These are phyloP conservation scores for Venturia canescens DNA, from an alignment of 1,140 invertebrate species.

Conservation along the genomic window DNA sequence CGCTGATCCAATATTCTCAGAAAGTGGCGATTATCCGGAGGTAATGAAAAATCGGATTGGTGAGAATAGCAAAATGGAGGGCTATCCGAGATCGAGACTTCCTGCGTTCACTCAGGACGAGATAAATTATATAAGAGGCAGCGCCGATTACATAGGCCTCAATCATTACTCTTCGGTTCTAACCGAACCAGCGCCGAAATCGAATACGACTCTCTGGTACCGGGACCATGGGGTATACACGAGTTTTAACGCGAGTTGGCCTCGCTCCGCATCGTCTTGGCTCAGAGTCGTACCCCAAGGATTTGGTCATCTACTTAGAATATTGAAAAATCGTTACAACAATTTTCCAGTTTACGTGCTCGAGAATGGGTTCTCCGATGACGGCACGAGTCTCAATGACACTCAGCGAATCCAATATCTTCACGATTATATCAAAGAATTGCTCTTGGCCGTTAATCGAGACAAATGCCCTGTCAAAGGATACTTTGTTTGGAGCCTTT, in stretches of 20 bases:
- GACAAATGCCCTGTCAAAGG: conserved; percentile 56
- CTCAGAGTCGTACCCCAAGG: conserved; percentile 76
- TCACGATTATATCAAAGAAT: conserved; percentile 76
- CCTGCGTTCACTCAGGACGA: conserved; percentile 74
- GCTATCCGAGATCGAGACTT: conserved; percentile 74
- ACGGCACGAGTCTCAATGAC: conserved; percentile 56
- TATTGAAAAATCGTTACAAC: conserved; percentile 80
- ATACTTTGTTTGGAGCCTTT: conserved; percentile 85
- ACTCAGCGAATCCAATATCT: conserved; percentile 72
- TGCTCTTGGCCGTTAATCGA: conserved; percentile 54
- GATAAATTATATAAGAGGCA: conserved; percentile 68
- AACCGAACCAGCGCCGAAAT: conserved; percentile 60
- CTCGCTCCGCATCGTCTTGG: conserved; percentile 64
- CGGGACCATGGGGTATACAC: conserved; percentile 62
- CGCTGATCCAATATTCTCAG: conserved; percentile 78
- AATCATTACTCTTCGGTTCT: conserved; percentile 79
- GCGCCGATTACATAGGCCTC: conserved; percentile 78
- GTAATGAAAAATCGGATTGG: conserved; percentile 75
- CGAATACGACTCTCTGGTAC: conserved; percentile 48
- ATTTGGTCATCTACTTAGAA: conserved; percentile 79
- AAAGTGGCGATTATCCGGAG: conserved; percentile 78
- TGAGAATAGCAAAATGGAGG: conserved; percentile 76
- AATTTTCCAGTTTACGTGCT: conserved; percentile 82
- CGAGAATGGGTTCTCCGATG: conserved; percentile 82
- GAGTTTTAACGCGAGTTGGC: conserved; percentile 62